Evolutionary conservation across 2,888 invertebrate species (phyloP).

Genomic region (Hybos culiciformis): DNA sequence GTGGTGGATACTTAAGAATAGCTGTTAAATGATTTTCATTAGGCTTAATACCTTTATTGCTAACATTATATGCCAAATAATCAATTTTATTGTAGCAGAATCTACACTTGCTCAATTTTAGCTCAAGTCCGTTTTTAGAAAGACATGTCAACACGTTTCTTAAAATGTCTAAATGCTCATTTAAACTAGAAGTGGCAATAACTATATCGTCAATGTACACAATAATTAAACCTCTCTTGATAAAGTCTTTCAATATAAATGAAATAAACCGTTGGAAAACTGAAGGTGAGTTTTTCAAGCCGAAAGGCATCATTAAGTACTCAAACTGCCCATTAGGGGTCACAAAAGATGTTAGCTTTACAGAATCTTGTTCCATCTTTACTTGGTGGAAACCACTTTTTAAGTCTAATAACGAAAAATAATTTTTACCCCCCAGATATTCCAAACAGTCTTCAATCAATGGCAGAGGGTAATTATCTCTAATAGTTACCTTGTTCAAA

Average conservation of each 20-base stretch:
- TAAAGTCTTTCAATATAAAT: slow-evolving; percentile 4
- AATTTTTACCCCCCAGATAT: slow-evolving; percentile 12
- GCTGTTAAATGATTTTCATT: slow-evolving; percentile 6
- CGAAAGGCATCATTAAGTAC: slow-evolving; percentile 14
- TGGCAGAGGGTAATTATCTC: slow-evolving; percentile 12
- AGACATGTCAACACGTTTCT: slow-evolving; percentile 6
- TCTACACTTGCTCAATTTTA: slow-evolving; percentile 8
- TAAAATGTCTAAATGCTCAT: slow-evolving; percentile 10
- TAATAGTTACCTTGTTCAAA: slow-evolving; percentile 9
- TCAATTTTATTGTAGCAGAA: slow-evolving; percentile 8
- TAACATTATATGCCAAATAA: slow-evolving; percentile 10
- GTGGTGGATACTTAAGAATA: slow-evolving; percentile 9
- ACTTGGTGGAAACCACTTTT: slow-evolving; percentile 17
- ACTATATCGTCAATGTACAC: slow-evolving; percentile 13
- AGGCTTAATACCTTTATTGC: slow-evolving; percentile 2
- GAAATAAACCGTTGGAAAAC: slow-evolving; percentile 13
- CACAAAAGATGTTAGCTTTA: slow-evolving; percentile 17
- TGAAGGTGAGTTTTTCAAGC: slow-evolving; percentile 12
- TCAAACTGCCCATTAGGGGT: slow-evolving; percentile 17
- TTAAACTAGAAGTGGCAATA: slow-evolving; percentile 6
- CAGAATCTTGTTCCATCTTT: slow-evolving; percentile 12
- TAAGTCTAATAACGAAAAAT: slow-evolving; percentile 15
- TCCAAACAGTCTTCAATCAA: slow-evolving; percentile 12
- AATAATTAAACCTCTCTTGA: slow-evolving; percentile 6
- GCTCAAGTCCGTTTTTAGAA: slow-evolving; percentile 5